Conservation (phyloP, 2,888 invertebrate species). For the Germaria angustata region DNA sequence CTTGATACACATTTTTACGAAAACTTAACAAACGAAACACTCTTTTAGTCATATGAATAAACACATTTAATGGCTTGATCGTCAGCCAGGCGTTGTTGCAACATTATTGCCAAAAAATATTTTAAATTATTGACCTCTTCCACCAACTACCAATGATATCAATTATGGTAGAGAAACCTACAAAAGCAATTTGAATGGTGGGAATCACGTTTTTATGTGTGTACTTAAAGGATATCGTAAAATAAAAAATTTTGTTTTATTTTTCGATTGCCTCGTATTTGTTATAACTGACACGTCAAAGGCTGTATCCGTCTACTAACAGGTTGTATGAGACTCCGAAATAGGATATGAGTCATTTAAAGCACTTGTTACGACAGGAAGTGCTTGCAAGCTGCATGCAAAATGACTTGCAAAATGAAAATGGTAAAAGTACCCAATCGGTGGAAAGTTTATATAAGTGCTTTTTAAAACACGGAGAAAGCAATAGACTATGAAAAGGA, state of each 20-base stretch:
- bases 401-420: conserved; percentile 1
- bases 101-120: conserved; percentile 32
- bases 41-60: neutral
- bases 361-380: conserved; percentile 64
- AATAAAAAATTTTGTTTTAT: too few relatives aligned
- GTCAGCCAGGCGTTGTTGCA: conserved; percentile 37
- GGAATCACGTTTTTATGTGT: too few relatives aligned
- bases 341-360: conserved; percentile 59
- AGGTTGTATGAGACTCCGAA: neutral
- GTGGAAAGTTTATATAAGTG: conserved; percentile 8
- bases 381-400: conserved; percentile 45
- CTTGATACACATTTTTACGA: too few relatives aligned
- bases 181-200: too few relatives aligned
- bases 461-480: neutral
- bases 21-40: neutral
- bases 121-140: conserved; percentile 50
- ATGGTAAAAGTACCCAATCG: neutral
- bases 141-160: conserved; percentile 45
- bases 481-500: too few relatives aligned
- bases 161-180: conserved; percentile 6
- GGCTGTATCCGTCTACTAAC: conserved; percentile 1
- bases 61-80: conserved; percentile 22
- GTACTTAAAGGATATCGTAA: too few relatives aligned
- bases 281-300: conserved; percentile 6
- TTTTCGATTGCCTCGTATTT: neutral